These are phyloP conservation scores for Coregonus sp. DNA, from an alignment of 2,797 vertebrate genomes.

Conservation along the genomic window DNA sequence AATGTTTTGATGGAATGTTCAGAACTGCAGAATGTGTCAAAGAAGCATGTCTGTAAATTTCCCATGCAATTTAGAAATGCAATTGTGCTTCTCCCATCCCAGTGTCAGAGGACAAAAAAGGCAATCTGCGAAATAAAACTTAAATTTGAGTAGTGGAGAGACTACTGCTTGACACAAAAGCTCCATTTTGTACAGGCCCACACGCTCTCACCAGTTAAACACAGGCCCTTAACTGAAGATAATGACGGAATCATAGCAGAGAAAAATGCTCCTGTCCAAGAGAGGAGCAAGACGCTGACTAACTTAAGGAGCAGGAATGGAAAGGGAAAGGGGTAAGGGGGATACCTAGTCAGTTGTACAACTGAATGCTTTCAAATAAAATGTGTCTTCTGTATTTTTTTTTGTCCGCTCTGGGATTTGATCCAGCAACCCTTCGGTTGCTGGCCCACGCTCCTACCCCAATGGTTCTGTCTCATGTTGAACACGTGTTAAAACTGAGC, in stretches of 20 bases:
- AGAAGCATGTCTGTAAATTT: constrained; percentile 15
- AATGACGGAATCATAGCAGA: constrained; percentile 48
- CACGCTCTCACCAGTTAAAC: constrained; percentile 59
- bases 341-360: too few relatives aligned
- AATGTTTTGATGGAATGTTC: not conserved
- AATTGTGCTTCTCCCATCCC: constrained; percentile 32
- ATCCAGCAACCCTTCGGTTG: too few relatives aligned
- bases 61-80: constrained; percentile 18
- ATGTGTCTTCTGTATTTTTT: too few relatives aligned
- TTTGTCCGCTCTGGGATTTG: not conserved
- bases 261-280: constrained; percentile 42
- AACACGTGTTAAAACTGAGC: constrained; percentile 6
- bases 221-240: constrained; percentile 32
- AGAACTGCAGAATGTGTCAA: not conserved
- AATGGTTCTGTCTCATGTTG: not conserved
- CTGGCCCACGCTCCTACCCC: too few relatives aligned
- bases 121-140: constrained; percentile 42
- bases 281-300: not conserved
- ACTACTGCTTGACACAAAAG: constrained; percentile 35
- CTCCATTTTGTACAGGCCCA: constrained; percentile 51
- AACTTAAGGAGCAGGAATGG: not conserved
- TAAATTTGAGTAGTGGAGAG: constrained; percentile 50
- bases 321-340: too few relatives aligned
- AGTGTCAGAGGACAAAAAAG: constrained; percentile 25
- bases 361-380: too few relatives aligned